Evolutionary conservation across 2,113 vertebrate genomes (phyloP), one percentile per base, ranked within the genome.

Genomic region (Phylloscopus trochilus): DNA sequence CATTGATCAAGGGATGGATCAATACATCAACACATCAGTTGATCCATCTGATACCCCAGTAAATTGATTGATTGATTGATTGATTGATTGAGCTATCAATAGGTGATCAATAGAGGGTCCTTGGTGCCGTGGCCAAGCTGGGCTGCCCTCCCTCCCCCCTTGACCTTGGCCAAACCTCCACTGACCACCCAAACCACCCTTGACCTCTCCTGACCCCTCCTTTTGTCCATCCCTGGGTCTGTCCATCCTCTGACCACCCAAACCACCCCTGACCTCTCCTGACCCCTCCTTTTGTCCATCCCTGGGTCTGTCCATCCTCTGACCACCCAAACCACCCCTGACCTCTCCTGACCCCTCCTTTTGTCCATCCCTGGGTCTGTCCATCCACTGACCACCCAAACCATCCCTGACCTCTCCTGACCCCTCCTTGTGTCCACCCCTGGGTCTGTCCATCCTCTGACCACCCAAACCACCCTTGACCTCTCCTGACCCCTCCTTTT

Each of bases 101-200:
- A 43, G 47, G 10, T 17, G 44, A 52, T 75, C 55, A 33, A 16
- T 6, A 28, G 47, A 8, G 31, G 35, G 26, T 51, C 52, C 13
- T 24, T 3, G 9, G 10, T 19, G 37, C n/a, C 3, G 7, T 1
- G 27, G 27, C 18, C 13, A 8, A 5, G 26, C n/a, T 44, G 70
- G 52, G 7, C 26, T 14, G 1, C 6, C 23, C 6, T 31, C 24
- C 31, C 2, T 3, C 72, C 26, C 8, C 21, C 23, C 31, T 4
- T 1, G 37, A 3, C 31, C 4, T 18, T 1, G n/a, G 20, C 5
- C 24, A 19, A 8, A 16, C 44, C 44, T 47, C 12, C 5, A 2
- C n/a, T 41, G 58, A 31, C 21, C 47, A 17, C n/a, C 17, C 22
- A 4, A 10, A 24, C 10, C 51, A 15, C 1, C 51, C 49, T 5